Conservation (phyloP, 2,797 vertebrate genomes). For the Lepus townsendii region DNA sequence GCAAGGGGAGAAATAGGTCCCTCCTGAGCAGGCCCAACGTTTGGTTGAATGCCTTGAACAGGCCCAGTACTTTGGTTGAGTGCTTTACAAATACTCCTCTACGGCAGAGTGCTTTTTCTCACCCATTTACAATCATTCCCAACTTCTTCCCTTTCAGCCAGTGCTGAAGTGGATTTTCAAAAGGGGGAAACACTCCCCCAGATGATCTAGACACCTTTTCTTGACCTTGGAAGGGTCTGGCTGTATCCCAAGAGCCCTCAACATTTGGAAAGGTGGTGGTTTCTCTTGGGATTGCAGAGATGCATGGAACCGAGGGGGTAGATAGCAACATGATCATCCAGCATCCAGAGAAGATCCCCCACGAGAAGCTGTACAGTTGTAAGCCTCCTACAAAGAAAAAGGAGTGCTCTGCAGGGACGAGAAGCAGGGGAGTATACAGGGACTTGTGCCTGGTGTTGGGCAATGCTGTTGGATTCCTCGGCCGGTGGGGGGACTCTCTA, state of each 20-base stretch:
- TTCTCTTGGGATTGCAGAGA: slow-evolving; percentile 11
- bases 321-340: not conserved
- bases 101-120: not conserved
- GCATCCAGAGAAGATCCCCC: slow-evolving; percentile 32
- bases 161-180: slow-evolving; percentile 32
- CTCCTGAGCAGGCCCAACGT: slow-evolving; percentile 16
- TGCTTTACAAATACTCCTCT: slow-evolving; percentile 10
- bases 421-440: not conserved
- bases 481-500: not conserved
- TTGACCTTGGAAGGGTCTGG: not conserved
- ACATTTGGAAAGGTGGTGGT: not conserved
- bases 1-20: not conserved
- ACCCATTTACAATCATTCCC: not conserved
- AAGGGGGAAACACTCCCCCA: slow-evolving; percentile 34
- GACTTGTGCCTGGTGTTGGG: not conserved
- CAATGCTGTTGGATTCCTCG: not conserved
- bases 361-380: slow-evolving; percentile 8
- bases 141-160: slow-evolving; percentile 34
- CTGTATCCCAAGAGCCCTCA: not conserved
- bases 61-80: slow-evolving; percentile 17
- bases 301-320: not conserved
- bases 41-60: slow-evolving; percentile 52
- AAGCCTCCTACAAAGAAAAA: not conserved
- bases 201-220: slow-evolving; percentile 1
- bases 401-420: slow-evolving; percentile 13